A percentile compares a stretch with the other conserved stretches of the same genome.
Evolutionary conservation across 1,140 invertebrate species (phyloP).

Genomic region (Caligus rogercresseyi): DNA sequence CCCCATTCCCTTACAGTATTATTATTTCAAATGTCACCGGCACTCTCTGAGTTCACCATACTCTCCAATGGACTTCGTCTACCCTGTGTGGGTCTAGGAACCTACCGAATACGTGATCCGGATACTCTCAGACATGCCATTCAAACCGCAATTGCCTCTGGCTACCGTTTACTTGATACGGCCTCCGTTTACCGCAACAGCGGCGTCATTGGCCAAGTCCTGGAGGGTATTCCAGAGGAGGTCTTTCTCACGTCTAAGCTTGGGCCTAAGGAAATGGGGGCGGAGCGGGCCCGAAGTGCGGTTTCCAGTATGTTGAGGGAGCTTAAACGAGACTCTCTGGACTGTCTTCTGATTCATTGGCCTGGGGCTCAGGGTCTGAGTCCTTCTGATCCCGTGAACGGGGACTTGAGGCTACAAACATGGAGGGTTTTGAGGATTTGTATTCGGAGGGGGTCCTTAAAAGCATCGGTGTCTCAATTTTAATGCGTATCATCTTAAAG

Average conservation of each 20-base stretch:
- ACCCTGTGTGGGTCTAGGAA: conserved; percentile 5
- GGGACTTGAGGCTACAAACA: conserved; percentile 36
- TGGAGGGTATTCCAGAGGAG: background rate
- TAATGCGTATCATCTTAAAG: conserved; percentile 45
- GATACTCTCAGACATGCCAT: background rate
- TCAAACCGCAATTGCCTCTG: background rate
- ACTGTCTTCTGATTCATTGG: conserved; percentile 74
- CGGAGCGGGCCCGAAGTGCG: conserved; percentile 35
- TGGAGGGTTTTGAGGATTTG: conserved; percentile 49
- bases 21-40: too few species aligned
- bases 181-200: conserved; percentile 15
- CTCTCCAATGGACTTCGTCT: conserved; percentile 2
- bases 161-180: conserved; percentile 11
- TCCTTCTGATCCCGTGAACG: conserved; percentile 38
- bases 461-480: conserved; percentile 73
- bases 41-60: background rate
- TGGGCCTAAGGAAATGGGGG: conserved; percentile 50
- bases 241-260: conserved; percentile 18
- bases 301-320: conserved; percentile 44
- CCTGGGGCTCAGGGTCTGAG: conserved; percentile 41
- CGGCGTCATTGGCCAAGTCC: background rate
- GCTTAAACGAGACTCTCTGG: conserved; percentile 48
- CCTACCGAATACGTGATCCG: background rate
- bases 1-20: too few species aligned
- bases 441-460: conserved; percentile 39